phyloP scores from a whole-genome alignment of 1,140 invertebrate species.

The Drosophila ogumai region DNA sequence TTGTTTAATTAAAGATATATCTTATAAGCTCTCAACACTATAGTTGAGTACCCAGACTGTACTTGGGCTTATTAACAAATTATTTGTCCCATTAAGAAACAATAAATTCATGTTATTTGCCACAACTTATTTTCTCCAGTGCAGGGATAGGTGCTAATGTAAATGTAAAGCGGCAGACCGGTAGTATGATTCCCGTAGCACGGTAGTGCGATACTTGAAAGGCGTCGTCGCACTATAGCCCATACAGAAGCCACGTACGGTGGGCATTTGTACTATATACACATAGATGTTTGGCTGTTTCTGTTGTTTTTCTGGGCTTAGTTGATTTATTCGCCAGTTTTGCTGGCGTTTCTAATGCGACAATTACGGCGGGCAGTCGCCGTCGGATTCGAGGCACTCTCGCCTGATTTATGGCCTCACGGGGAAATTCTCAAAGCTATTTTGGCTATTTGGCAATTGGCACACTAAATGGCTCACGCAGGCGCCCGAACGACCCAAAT shows the following conservation, averaged over 20 bases:
- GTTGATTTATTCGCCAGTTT: slow-evolving; percentile 76
- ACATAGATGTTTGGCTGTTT: slow-evolving; percentile 16
- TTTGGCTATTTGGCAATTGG: slow-evolving; percentile 65
- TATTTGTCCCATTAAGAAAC: not conserved
- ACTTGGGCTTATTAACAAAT: not conserved
- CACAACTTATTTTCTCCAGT: not conserved
- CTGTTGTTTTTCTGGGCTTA: slow-evolving; percentile 46
- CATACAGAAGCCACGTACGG: slow-evolving; percentile 24
- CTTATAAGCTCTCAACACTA: not conserved
- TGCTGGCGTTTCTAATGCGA: slow-evolving; percentile 80
- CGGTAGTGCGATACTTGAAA: slow-evolving; percentile 37
- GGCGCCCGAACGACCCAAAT: slow-evolving; percentile 44
- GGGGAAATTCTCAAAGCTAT: slow-evolving; percentile 69
- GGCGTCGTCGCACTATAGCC: not conserved
- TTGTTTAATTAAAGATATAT: not conserved
- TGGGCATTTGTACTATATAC: slow-evolving; percentile 13
- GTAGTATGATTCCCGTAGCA: slow-evolving; percentile 28
- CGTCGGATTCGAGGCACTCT: slow-evolving; percentile 70
- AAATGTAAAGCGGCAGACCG: slow-evolving; percentile 28
- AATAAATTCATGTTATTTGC: not conserved
- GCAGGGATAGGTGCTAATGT: slow-evolving; percentile 20
- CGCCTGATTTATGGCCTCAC: slow-evolving; percentile 72
- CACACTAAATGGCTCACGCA: slow-evolving; percentile 62
- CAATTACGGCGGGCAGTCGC: slow-evolving; percentile 69
- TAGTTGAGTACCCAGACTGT: not conserved